Base-by-base conservation (phyloP, 2,113 vertebrate genomes). In the Scomber scombrus region DNA sequence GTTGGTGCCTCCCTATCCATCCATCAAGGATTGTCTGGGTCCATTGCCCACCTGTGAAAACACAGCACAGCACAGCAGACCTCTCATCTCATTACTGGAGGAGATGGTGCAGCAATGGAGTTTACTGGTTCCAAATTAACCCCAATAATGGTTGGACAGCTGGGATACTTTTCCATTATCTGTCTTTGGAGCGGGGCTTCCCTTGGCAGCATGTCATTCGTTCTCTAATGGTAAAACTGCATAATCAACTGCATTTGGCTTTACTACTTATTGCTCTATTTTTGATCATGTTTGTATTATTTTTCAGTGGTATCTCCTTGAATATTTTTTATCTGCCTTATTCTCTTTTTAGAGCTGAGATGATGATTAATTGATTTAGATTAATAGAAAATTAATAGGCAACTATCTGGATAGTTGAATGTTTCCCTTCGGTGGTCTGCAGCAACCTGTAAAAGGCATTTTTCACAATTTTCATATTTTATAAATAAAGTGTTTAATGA, bases 141-240 rank as follows among this genome's bases (percentile, higher is more conserved):
- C 77, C 67, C 85, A 69, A 40, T 86, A 75, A 85, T 71, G 78
- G 66, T 50, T 47, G 6, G 64, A 85, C 77, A 83, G 77, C 79
- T 71, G 60, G 63, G 67, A 62, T 68, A 78, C 63, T 72, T 82
- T 81, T 71, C 67, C 58, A 85, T 84, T 65, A 77, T 83, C 74
- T 64, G 76, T 71, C 63, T 63, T 19, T 64, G 70, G 54, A 81
- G 57, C 34, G n/a, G 57, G 2, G 54, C 60, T 45, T 47, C 19
- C 40, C 14, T 45, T 21, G 23, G 57, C 76, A 52, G 49, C 19
- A 14, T 7, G 8, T 29, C 34, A 16, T 46, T 14, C 23, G 43
- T 61, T 45, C 16, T 56, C 57, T 69, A 40, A 26, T 26, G 23
- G 2, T 26, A 26, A 3, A 26, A 26, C 23, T 26, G 23, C 23